Base-by-base conservation (phyloP, 2,888 invertebrate species). In the Dryobota labecula region DNA sequence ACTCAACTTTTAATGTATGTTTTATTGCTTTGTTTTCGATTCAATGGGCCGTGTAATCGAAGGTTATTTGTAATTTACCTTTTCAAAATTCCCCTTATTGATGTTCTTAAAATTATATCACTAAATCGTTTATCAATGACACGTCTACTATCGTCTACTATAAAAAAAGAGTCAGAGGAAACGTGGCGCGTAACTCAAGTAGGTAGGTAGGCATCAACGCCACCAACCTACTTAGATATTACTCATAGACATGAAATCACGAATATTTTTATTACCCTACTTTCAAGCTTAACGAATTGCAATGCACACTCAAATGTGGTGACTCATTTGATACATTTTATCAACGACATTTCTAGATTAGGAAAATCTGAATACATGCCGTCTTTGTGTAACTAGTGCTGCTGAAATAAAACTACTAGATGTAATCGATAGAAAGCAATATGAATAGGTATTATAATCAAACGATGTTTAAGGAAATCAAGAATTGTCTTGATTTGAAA, bases 171-270 rank as follows among this genome's bases (percentile, higher is more conserved):
- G 49, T 73, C 60, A 18, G 36, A 53, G 24, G 20, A 27, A 73
- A 71, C 41, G 60, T 65, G 20, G 45, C 45, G 33, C 11, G 60
- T 11, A 62, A 9, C 27, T n/a, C 53, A 53, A 33, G n/a, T n/a
- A 36, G 20, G 15, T 38, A 64, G 47, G 13, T 27, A 27, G 20
- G 36, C 18, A 43, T 18, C 20, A 41, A n/a, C n/a, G 53, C 24
- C 27, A 66, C 9, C 15, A 47, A 13, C n/a, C 38, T 33, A 67
- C 49, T 49, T 30, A 47, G 30, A 49, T 70, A 72, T 73, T 65
- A 71, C 57, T 80, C 84, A 82, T 64, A 63, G 43, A 49, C 38
- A 60, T 51, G 54, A 62, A 73, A 68, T 77, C 64, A 67, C 56
- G 57, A 64, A 72, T 70, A 57, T 63, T 71, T 70, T 62, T 72